A percentile compares a stretch with the other conserved stretches of the same genome.
These are phyloP conservation scores for Alsophila aescularia DNA, from an alignment of 2,888 invertebrate genomes.

Conservation along the genomic window DNA sequence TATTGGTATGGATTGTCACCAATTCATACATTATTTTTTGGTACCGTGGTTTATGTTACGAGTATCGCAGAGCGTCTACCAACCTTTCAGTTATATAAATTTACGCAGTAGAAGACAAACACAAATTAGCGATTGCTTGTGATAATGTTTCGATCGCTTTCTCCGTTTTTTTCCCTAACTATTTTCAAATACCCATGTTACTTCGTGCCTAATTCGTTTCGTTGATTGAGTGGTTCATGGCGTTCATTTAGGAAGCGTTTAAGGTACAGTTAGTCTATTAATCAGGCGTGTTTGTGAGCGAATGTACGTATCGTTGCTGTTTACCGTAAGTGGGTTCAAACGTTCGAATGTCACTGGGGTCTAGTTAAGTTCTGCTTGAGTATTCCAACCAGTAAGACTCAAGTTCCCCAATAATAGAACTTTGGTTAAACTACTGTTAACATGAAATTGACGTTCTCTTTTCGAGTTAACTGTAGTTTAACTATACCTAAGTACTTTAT, in stretches of 20 bases:
- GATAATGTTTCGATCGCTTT: slow-evolving; percentile 6
- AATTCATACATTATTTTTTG: too few relatives aligned
- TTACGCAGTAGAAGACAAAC: slow-evolving; percentile 1
- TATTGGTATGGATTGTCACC: too few relatives aligned
- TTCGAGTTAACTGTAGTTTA: too few relatives aligned
- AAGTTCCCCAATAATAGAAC: too few relatives aligned
- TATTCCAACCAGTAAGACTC: slow-evolving; percentile 31
- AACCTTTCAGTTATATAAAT: not conserved
- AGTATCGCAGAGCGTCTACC: not conserved
- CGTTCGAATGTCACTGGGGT: slow-evolving; percentile 59
- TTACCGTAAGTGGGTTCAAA: slow-evolving; percentile 65
- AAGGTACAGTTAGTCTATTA: slow-evolving; percentile 23
- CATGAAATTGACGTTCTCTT: too few relatives aligned
- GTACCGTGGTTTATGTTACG: too few relatives aligned
- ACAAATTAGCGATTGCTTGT: slow-evolving; percentile 20
- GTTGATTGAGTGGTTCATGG: slow-evolving; percentile 12
- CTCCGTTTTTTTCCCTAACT: slow-evolving; percentile 1
- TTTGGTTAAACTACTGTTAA: too few relatives aligned
- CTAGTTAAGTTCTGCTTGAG: slow-evolving; percentile 27
- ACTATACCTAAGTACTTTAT: too few relatives aligned
- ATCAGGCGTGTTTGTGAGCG: slow-evolving; percentile 33
- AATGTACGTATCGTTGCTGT: slow-evolving; percentile 45
- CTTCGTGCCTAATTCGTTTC: slow-evolving; percentile 6
- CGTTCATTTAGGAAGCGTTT: slow-evolving; percentile 3
- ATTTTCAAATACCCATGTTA: slow-evolving; percentile 17